Evolutionary conservation across 2,888 invertebrate genomes (phyloP).

Genomic region (Leptopilina syphax): DNA sequence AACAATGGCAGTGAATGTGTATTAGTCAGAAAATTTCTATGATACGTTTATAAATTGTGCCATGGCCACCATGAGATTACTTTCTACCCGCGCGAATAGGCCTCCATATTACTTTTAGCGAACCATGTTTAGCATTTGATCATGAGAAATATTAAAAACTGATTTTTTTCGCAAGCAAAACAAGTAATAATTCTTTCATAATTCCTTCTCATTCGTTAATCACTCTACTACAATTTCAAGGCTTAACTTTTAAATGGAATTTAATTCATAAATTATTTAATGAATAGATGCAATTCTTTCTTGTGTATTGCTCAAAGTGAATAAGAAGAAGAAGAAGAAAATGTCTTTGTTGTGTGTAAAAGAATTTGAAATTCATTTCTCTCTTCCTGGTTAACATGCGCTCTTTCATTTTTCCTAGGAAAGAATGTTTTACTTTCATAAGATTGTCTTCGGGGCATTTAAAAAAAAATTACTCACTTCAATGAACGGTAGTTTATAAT

Average conservation of each 20-base stretch:
- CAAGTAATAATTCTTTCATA: not conserved
- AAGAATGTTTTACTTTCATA: too few species aligned
- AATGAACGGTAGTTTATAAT: too few species aligned
- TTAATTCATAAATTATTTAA: not conserved
- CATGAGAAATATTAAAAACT: not conserved
- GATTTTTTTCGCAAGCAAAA: not conserved
- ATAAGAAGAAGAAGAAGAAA: too few species aligned
- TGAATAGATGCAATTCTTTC: not conserved
- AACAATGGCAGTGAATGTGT: slow-evolving; percentile 25
- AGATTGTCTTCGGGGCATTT: too few species aligned
- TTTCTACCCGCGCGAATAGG: slow-evolving; percentile 48
- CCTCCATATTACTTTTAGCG: not conserved
- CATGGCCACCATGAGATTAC: slow-evolving; percentile 58
- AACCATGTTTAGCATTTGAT: not conserved
- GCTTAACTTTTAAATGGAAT: not conserved
- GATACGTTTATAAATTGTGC: slow-evolving; percentile 51
- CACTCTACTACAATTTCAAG: not conserved
- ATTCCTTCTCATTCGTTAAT: slow-evolving; percentile 40
- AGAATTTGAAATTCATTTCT: too few species aligned
- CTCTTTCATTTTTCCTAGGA: too few species aligned
- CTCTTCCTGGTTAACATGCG: too few species aligned
- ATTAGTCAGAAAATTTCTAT: slow-evolving; percentile 42
- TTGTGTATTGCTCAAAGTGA: not conserved
- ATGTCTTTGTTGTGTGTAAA: too few species aligned
- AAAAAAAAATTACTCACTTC: too few species aligned